These are phyloP conservation scores for Drosophila demipolita DNA, from an alignment of 2,888 invertebrate species.

Conservation along the genomic window DNA sequence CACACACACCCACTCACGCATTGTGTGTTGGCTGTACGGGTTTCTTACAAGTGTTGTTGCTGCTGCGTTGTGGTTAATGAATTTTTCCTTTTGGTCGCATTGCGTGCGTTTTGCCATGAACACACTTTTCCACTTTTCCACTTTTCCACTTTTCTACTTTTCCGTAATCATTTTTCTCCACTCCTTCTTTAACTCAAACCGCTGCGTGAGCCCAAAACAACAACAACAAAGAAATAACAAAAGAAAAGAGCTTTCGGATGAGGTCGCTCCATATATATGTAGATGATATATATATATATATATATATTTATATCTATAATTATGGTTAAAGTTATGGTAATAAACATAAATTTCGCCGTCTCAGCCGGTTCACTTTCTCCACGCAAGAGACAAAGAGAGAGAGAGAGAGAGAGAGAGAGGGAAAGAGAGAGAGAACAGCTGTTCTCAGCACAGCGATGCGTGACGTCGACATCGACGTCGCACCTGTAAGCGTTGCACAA, in stretches of 20 bases:
- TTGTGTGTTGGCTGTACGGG: slow-evolving; percentile 29
- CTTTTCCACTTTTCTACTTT: slow-evolving; percentile 36
- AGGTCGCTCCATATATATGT: slow-evolving; percentile 29
- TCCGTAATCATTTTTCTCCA: slow-evolving; percentile 61
- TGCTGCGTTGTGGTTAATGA: slow-evolving; percentile 43
- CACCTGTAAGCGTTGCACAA: slow-evolving; percentile 55
- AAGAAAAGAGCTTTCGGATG: slow-evolving; percentile 51
- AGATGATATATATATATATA: slow-evolving; percentile 18
- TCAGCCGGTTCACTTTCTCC: slow-evolving; percentile 67
- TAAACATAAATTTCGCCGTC: slow-evolving; percentile 78
- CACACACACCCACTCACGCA: not conserved
- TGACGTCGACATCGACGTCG: slow-evolving; percentile 25
- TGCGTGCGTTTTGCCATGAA: slow-evolving; percentile 65
- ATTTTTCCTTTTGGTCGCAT: slow-evolving; percentile 48
- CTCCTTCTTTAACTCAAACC: slow-evolving; percentile 2
- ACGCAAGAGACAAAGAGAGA: not conserved
- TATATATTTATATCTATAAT: slow-evolving; percentile 30
- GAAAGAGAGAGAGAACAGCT: too few relatives aligned
- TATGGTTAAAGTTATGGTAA: slow-evolving; percentile 50
- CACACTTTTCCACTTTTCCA: slow-evolving; percentile 73
- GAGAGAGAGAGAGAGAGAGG: not conserved
- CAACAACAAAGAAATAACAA: slow-evolving; percentile 11
- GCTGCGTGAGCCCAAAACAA: slow-evolving; percentile 60
- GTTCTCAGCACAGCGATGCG: slow-evolving; percentile 51
- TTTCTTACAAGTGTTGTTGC: slow-evolving; percentile 43